These are phyloP conservation scores for Cecidostiba fungosa DNA, from an alignment of 2,888 invertebrate genomes.

Conservation along the genomic window DNA sequence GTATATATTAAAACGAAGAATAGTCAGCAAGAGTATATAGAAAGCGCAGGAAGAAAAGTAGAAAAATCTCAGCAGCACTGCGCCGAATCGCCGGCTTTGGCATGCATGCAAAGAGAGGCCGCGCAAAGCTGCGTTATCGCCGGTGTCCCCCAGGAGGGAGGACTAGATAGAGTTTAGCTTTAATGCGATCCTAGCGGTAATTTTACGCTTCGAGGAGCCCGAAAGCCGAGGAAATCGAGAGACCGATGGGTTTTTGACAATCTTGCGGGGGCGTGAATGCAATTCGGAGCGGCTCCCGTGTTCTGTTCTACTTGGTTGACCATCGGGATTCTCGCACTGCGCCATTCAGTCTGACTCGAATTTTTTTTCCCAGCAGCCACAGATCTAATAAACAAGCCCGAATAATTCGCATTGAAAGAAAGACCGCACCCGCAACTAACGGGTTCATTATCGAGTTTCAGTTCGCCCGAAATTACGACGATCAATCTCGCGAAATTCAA, in stretches of 20 bases:
- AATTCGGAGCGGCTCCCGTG: background rate
- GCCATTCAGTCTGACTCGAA: background rate
- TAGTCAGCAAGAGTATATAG: no score
- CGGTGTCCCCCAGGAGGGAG: constrained; percentile 66
- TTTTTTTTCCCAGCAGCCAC: background rate
- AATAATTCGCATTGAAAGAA: no score
- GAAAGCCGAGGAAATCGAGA: constrained; percentile 67
- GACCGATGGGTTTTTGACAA: constrained; percentile 55
- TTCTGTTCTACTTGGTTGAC: background rate
- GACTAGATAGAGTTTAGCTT: constrained; percentile 69
- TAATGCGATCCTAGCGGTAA: constrained; percentile 74
- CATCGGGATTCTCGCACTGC: background rate
- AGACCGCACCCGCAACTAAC: no score
- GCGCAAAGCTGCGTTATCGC: constrained; percentile 50
- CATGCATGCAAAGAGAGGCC: background rate
- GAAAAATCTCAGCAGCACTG: constrained; percentile 38
- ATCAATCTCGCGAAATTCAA: no score
- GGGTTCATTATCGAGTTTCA: no score
- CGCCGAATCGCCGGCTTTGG: background rate
- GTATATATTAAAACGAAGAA: no score
- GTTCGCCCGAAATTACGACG: no score
- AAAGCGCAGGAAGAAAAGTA: background rate
- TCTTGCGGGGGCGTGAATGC: constrained; percentile 14
- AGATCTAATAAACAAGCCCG: no score
- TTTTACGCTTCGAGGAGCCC: constrained; percentile 75